Evolutionary conservation across 1,140 invertebrate species (phyloP), one percentile per base, ranked within the genome.

Genomic region (Stegodyphus mimosarum): DNA sequence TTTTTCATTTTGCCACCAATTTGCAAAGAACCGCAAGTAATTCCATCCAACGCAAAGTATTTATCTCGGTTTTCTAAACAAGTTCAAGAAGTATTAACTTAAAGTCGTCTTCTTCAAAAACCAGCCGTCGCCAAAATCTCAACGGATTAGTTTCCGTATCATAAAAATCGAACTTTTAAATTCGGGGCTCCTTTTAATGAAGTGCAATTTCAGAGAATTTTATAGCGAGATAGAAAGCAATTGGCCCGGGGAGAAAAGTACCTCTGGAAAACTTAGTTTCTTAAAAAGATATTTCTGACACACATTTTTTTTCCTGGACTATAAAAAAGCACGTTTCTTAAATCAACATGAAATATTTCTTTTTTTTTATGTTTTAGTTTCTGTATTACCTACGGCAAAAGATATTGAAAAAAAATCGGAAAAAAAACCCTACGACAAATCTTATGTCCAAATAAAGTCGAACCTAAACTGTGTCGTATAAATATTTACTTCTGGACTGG

Each of bases 121-220:
- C 33, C 33, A 33, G 33, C 33, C 33, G 33, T 33, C 33, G 33
- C 33, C 33, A 33, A 33, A 33, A 33, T 33, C 33, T 33, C 33
- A 33, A 50, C 49, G 63, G 80, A 83, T 83, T 74, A 83, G 70
- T 74, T 74, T 81, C 70, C n/a, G 71, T 74, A 66, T 74, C 80
- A 74, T 74, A 83, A 83, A 83, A 83, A 74, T 83, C 71, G 71
- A 74, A 83, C 80, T 83, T 83, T 74, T 74, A 83, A 83, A 72
- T 83, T 74, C 71, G 48, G 9, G 48, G 5, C 49, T 63, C 70
- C 48, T 83, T 83, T 83, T 83, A 83, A 83, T 83, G 80, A 83
- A 83, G 71, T 66, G 80, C 80, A 83, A 83, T 83, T 83, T 83
- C 80, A 18, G 13, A 53, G 48, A 74, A 70, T 49, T 83, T 74